phyloP scores from a whole-genome alignment of 2,797 vertebrate genomes.

The Esox lucius region DNA sequence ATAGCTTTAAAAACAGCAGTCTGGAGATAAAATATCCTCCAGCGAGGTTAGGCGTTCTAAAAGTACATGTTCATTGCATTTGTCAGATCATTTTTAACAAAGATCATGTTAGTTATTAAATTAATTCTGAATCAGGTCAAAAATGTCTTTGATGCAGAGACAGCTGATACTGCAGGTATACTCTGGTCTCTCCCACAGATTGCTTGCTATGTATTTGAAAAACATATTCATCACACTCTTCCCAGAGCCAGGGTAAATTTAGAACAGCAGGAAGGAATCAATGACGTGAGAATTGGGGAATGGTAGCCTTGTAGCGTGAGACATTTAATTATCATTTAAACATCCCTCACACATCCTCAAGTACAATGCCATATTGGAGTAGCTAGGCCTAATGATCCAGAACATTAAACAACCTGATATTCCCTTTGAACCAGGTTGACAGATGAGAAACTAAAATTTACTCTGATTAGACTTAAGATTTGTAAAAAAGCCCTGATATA shows the following conservation, averaged over 20 bases:
- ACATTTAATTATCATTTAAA: slow-evolving; percentile 17
- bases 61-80: slow-evolving; percentile 38
- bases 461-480: too few relatives aligned
- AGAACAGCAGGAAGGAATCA: slow-evolving; percentile 28
- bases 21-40: slow-evolving; percentile 40
- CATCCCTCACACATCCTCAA: slow-evolving; percentile 14
- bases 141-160: slow-evolving; percentile 16
- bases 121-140: slow-evolving; percentile 35
- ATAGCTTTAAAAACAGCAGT: slow-evolving; percentile 3
- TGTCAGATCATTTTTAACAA: slow-evolving; percentile 12
- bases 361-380: not conserved
- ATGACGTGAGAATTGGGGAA: slow-evolving; percentile 16
- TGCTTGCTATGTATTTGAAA: slow-evolving; percentile 31
- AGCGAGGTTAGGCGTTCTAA: slow-evolving; percentile 28
- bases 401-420: not conserved
- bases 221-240: slow-evolving; percentile 31
- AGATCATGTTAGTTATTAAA: slow-evolving; percentile 31
- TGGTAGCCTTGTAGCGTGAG: not conserved
- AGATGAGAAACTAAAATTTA: too few relatives aligned
- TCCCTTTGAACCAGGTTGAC: not conserved
- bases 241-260: slow-evolving; percentile 44
- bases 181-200: slow-evolving; percentile 22
- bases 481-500: too few relatives aligned
- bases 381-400: not conserved
- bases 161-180: not conserved